phyloP scores from a whole-genome alignment of 2,797 vertebrate genomes.

The Epinephelus malabaricus region DNA sequence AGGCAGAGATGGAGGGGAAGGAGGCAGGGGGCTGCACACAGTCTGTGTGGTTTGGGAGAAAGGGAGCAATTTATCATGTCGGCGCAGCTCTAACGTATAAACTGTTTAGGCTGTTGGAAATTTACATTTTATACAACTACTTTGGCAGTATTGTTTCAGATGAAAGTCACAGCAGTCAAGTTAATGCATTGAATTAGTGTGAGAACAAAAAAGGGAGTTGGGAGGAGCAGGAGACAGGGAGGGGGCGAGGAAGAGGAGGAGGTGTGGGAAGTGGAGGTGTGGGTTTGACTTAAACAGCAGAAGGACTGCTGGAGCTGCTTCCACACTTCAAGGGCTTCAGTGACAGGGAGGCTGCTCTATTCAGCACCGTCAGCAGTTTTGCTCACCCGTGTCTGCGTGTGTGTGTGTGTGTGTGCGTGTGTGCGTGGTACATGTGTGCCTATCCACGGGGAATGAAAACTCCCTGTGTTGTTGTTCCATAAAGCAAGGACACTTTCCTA shows the following conservation, averaged over 20 bases:
- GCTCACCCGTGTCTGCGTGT: constrained; percentile 34
- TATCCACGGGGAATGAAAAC: constrained; percentile 79
- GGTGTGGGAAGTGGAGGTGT: constrained; percentile 49
- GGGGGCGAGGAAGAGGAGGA: constrained; percentile 26
- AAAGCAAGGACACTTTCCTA: constrained; percentile 80
- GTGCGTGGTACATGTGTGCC: constrained; percentile 58
- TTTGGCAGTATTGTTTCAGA: constrained; percentile 56
- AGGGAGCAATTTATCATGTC: constrained; percentile 71
- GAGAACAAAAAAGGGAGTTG: constrained; percentile 62
- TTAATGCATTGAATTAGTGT: constrained; percentile 67
- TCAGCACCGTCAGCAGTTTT: constrained; percentile 81
- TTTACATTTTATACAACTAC: constrained; percentile 68
- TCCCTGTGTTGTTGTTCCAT: constrained; percentile 73
- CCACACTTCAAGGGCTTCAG: constrained; percentile 84
- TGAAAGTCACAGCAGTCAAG: constrained; percentile 66
- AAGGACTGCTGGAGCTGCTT: constrained; percentile 76
- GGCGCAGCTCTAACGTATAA: constrained; percentile 43
- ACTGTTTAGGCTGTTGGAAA: constrained; percentile 65
- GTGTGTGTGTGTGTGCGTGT: constrained; percentile 55
- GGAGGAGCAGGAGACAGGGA: constrained; percentile 47
- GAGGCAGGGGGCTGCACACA: constrained; percentile 47
- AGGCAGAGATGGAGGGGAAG: constrained; percentile 50
- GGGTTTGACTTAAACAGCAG: constrained; percentile 72
- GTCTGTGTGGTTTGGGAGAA: constrained; percentile 47
- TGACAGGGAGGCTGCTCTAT: constrained; percentile 79